Evolutionary conservation across 2,113 vertebrate genomes (phyloP).

Genomic region (Arizona elegans): DNA sequence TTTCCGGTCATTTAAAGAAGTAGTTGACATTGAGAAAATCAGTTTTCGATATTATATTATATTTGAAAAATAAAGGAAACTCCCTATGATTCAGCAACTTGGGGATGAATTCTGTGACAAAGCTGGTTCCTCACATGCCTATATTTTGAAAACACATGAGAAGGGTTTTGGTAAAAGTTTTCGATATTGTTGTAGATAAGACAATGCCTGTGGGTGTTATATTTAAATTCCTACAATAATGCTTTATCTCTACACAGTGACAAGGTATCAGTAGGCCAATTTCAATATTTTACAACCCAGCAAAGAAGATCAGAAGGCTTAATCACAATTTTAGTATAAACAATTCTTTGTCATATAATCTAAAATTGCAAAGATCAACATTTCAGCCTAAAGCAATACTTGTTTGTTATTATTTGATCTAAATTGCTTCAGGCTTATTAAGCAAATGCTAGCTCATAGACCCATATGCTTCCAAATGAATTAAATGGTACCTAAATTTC

Average conservation of each 20-base stretch:
- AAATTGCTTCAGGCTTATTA: not conserved
- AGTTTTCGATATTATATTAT: not conserved
- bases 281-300: not conserved
- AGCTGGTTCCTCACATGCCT: no score
- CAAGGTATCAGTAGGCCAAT: not conserved
- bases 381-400: not conserved
- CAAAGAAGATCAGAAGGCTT: not conserved
- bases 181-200: not conserved
- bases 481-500: not conserved
- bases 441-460: not conserved
- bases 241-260: not conserved
- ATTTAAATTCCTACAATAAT: not conserved
- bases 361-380: not conserved
- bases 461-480: not conserved
- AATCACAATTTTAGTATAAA: not conserved
- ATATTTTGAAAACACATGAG: not conserved
- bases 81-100: not conserved
- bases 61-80: not conserved
- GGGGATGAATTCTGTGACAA: not conserved
- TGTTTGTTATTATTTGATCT: not conserved
- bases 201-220: not conserved
- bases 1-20: not conserved
- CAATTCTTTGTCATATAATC: no score
- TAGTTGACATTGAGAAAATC: not conserved
- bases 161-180: not conserved